Evolutionary conservation across 1,140 invertebrate genomes (phyloP).

Genomic region (Zaprionus ornatus): DNA sequence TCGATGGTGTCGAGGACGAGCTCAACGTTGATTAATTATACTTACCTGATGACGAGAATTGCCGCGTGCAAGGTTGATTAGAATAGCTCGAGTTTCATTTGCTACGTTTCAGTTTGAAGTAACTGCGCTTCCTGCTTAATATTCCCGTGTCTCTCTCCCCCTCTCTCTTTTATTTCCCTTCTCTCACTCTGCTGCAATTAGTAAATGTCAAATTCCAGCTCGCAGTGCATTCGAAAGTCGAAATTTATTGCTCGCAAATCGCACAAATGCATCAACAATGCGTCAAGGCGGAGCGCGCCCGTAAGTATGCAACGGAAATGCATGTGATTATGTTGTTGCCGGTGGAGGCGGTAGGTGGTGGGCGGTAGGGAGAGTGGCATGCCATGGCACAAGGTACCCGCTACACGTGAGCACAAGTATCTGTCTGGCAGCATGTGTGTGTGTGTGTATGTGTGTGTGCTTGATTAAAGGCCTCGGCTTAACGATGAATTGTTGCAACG

Average conservation of each 20-base stretch:
- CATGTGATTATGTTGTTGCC: conserved; percentile 61
- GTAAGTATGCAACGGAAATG: conserved; percentile 65
- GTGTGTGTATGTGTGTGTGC: conserved; percentile 15
- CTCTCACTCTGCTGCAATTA: conserved; percentile 28
- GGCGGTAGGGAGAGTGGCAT: too few relatives aligned
- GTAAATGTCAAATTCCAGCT: conserved; percentile 47
- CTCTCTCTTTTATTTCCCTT: not conserved
- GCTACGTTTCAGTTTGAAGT: not conserved
- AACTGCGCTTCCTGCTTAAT: conserved; percentile 11
- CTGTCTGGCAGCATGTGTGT: not conserved
- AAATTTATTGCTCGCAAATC: conserved; percentile 66
- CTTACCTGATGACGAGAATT: conserved; percentile 32
- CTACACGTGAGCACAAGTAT: conserved; percentile 13
- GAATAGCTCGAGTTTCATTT: conserved; percentile 22
- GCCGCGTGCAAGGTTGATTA: conserved; percentile 33
- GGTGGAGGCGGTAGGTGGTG: not conserved
- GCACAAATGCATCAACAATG: conserved; percentile 43
- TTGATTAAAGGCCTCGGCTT: conserved; percentile 46
- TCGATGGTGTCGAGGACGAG: not conserved
- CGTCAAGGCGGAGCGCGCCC: conserved; percentile 39
- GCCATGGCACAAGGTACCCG: not conserved
- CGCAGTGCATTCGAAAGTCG: conserved; percentile 57
- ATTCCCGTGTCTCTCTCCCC: not conserved
- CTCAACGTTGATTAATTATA: conserved; percentile 68
- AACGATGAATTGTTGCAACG: conserved; percentile 52